Percentiles rank a stretch among this genome's conserved stretches.
Evolutionary conservation across 1,140 invertebrate genomes (phyloP).

Genomic region (Cyrtorhinus lividipennis): DNA sequence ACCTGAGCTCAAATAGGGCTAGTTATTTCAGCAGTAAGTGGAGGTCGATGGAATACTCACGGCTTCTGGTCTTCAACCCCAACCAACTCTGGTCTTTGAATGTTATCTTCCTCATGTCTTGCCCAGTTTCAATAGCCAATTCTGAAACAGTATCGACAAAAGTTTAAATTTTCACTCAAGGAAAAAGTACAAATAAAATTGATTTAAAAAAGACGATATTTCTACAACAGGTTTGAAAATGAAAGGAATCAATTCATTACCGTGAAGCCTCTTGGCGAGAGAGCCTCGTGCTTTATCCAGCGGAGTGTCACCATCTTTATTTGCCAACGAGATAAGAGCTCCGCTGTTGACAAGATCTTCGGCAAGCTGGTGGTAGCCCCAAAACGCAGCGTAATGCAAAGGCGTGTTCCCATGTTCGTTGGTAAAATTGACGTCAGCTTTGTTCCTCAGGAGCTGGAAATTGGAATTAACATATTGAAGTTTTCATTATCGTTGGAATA

Average conservation of each 20-base stretch:
- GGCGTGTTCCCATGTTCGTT: constrained; percentile 99
- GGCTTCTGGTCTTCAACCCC: constrained; percentile 85
- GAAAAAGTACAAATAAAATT: too few relatives aligned
- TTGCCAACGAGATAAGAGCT: constrained; percentile 80
- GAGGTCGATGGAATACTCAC: constrained; percentile 38
- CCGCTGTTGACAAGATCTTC: constrained; percentile 88
- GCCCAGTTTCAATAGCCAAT: constrained; percentile 73
- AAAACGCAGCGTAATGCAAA: constrained; percentile 97
- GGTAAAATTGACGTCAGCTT: constrained; percentile 91
- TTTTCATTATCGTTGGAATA: too few relatives aligned
- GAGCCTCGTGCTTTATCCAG: constrained; percentile 85
- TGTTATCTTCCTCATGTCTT: constrained; percentile 90
- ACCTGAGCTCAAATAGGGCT: too few relatives aligned
- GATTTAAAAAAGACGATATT: too few relatives aligned
- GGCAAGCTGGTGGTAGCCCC: constrained; percentile 83
- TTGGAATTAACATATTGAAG: too few relatives aligned
- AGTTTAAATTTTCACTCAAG: too few relatives aligned
- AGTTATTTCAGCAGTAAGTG: too few relatives aligned
- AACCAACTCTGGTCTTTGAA: constrained; percentile 97
- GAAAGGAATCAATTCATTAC: too few relatives aligned
- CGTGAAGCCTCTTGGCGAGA: constrained; percentile 56
- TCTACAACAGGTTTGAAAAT: too few relatives aligned
- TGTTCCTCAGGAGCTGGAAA: constrained; percentile 75
- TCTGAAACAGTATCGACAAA: constrained; percentile 50
- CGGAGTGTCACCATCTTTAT: constrained; percentile 92